These are phyloP conservation scores for Leptopilina drosophilae DNA, from an alignment of 2,888 invertebrate genomes.

Conservation along the genomic window DNA sequence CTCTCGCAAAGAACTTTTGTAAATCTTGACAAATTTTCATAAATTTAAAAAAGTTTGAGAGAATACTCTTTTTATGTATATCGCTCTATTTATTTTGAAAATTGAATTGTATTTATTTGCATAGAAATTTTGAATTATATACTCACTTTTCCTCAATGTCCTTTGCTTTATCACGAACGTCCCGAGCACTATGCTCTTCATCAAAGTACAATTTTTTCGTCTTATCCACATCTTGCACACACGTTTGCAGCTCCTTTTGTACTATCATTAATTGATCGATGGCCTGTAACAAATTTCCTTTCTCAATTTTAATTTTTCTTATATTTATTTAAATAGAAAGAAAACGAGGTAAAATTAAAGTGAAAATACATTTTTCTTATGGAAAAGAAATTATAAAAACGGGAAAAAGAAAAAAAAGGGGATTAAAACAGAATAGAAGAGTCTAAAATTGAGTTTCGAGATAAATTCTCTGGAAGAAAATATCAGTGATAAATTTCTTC, in stretches of 20 bases:
- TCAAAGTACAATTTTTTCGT: slow-evolving; percentile 96
- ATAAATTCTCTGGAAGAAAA: too few species aligned
- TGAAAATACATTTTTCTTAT: too few species aligned
- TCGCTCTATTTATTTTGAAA: not conserved
- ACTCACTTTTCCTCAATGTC: slow-evolving; percentile 95
- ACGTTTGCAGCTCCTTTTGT: slow-evolving; percentile 92
- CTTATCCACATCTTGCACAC: slow-evolving; percentile 94
- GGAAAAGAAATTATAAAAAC: too few species aligned
- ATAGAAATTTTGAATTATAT: slow-evolving; percentile 19
- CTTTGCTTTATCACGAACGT: slow-evolving; percentile 95
- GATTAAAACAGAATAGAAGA: not conserved
- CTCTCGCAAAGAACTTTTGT: not conserved
- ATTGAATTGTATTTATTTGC: not conserved
- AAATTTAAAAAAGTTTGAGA: slow-evolving; percentile 19
- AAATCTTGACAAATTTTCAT: not conserved
- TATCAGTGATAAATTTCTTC: too few species aligned
- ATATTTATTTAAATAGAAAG: too few species aligned
- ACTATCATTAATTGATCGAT: slow-evolving; percentile 90
- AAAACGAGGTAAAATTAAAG: too few species aligned
- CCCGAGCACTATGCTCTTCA: slow-evolving; percentile 96
- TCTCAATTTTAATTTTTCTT: not conserved
- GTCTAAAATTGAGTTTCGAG: not conserved
- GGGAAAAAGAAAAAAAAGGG: not conserved
- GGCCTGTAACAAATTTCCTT: slow-evolving; percentile 78
- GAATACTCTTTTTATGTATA: not conserved